Base-by-base conservation (phyloP, 2,888 invertebrate species). In the Acleris laterana region DNA sequence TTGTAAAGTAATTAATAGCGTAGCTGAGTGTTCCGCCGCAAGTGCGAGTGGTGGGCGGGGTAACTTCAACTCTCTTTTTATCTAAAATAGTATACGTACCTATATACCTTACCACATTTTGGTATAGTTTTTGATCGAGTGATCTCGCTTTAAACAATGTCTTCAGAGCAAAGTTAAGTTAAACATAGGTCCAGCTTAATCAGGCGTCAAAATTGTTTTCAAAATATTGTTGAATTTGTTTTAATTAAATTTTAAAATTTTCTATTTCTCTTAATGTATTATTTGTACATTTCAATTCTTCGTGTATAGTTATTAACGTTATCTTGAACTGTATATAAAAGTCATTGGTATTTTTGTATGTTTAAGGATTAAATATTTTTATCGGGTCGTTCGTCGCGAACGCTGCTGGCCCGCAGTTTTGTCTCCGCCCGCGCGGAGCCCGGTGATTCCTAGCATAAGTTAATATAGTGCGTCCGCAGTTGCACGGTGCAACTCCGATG, bases 321-420 rank as follows among this genome's bases (percentile, higher is more conserved):
- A 42, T 55, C 49, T n/a, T 49, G 28, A 50, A 52, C 65, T 73
- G 73, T 71, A 73, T 71, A 71, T 67, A 63, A 71, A 70, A 72
- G 67, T 70, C 63, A 69, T 70, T 72, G 69, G 68, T 75, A 76
- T 74, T 77, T 77, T 77, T 76, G 68, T 76, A 77, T 72, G 70
- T 74, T 55, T 68, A 69, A 68, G 55, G 53, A 46, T 55, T 53
- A 51, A 22, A 48, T 51, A 42, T 60, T 42, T 38, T 28, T 51
- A 58, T 57, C 46, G 28, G 42, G 32, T 55, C 19, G 48, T 22
- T 32, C 38, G 58, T 22, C 7, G 46, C 51, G 57, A 16, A 28
- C 7, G 5, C 44, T 5, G 48, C n/a, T n/a, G 50, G 17, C 42
- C 38, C n/a, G 20, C 32, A 38, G 63, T 52, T 59, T 53, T 32